Percentiles rank a stretch among this genome's conserved stretches.
phyloP scores from a whole-genome alignment of 2,888 invertebrate genomes.

The Parnassius mnemosyne region DNA sequence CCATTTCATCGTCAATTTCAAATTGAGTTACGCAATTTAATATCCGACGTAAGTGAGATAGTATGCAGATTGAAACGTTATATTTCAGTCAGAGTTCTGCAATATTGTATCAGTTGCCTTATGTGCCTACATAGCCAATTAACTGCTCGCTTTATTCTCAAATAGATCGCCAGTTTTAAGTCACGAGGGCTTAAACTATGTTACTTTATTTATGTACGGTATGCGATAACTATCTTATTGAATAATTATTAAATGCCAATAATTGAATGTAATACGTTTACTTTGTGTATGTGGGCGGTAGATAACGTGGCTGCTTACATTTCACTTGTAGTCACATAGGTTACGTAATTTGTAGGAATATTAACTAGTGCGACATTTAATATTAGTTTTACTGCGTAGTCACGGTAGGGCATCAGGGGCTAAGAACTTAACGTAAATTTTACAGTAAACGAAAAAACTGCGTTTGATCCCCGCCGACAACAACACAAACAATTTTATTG shows the following conservation, averaged over 20 bases:
- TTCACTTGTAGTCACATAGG: too few relatives aligned
- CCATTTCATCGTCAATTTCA: slow-evolving; percentile 2
- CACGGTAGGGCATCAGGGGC: too few relatives aligned
- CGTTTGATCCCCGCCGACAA: too few relatives aligned
- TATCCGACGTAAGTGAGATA: background rate
- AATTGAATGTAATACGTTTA: slow-evolving; percentile 3
- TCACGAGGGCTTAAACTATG: slow-evolving; percentile 14
- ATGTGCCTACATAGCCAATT: slow-evolving; percentile 11
- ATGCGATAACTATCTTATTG: slow-evolving; percentile 8
- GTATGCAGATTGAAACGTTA: slow-evolving; percentile 5
- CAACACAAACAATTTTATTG: too few relatives aligned
- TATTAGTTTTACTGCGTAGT: too few relatives aligned
- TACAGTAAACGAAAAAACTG: too few relatives aligned
- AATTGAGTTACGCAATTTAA: slow-evolving; percentile 1
- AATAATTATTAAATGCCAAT: slow-evolving; percentile 6
- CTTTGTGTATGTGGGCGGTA: slow-evolving; percentile 4
- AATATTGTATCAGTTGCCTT: slow-evolving; percentile 7
- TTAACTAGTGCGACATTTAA: too few relatives aligned
- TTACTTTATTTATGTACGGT: slow-evolving; percentile 5
- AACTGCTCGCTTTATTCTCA: slow-evolving; percentile 7
- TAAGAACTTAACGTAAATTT: too few relatives aligned
- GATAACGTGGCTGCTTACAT: background rate
- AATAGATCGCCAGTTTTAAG: background rate
- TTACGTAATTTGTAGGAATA: too few relatives aligned
- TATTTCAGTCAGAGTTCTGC: slow-evolving; percentile 8